Evolutionary conservation across 92 coral and sea anemone genomes (phyloP), one percentile per base, ranked within the genome.

Genomic region (Blastomussa wellsi): DNA sequence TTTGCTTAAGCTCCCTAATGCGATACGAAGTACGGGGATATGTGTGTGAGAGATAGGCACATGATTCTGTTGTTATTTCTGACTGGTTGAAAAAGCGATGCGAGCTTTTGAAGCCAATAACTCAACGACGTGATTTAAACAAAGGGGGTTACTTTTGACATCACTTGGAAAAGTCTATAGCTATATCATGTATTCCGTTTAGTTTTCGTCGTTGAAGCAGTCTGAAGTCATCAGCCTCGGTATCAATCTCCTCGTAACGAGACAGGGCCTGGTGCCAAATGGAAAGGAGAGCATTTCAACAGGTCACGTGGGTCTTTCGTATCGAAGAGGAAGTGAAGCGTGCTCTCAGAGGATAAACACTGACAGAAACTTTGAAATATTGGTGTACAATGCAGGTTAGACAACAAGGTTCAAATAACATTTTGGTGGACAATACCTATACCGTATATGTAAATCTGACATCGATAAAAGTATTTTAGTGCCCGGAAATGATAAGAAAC

Each of bases 301-400:
- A n/a, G 52, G 51, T 73, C 77, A n/a, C 35, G 57, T 73, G 52
- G 77, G 42, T 42, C 8, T 73, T 10, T 24, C 19, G 7, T 73
- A 73, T 20, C 77, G 10, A 73, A 73, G 77, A 73, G 77, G 77
- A 73, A 41, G 19, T 42, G 33, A n/a, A 42, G 52, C 4, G 32
- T 73, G 77, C 53, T 42, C 55, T 22, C 77, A 42, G 28, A 39
- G 22, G 7, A 15, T 41, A 35, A 24, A 73, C 22, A 73, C 53
- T 20, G 10, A 42, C 77, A 73, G 57, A 7, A 28, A 22, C 39
- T 17, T 73, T 14, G 53, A 73, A 42, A 22, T 73, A 26, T 38
- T 73, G 77, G 77, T 44, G 31, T 73, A 73, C 22, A 41, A 73
- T 26, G 55, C 77, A 73, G 77, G 77, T 73, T 14, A 73, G 77